Evolutionary conservation across 2,888 invertebrate species (phyloP).

Genomic region (Philereme transversata): DNA sequence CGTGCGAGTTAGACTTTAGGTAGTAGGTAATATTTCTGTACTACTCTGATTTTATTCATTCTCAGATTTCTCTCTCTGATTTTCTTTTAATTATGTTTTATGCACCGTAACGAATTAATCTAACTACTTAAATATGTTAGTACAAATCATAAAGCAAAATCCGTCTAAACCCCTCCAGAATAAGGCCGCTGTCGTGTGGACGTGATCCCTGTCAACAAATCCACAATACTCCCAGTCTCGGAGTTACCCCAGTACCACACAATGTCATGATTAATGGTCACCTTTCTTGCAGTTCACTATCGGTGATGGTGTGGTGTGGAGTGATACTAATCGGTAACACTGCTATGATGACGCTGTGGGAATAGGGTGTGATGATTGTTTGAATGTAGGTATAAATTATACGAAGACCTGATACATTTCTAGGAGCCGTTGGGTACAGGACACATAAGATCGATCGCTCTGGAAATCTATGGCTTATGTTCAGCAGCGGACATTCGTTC

Average conservation of each 20-base stretch:
- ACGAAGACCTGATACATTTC: no score
- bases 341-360: neutral
- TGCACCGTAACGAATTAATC: no score
- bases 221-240: constrained; percentile 76
- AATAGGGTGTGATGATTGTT: neutral
- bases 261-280: constrained; percentile 78
- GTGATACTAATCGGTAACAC: constrained; percentile 25
- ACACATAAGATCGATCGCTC: no score
- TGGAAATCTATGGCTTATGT: no score
- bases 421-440: no score
- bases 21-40: no score
- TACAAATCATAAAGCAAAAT: neutral
- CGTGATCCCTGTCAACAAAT: constrained; percentile 81
- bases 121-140: no score
- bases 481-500: no score
- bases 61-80: no score
- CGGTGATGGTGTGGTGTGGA: constrained; percentile 29
- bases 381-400: neutral
- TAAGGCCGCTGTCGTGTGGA: constrained; percentile 60
- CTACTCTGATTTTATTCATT: no score
- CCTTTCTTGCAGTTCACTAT: constrained; percentile 68
- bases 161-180: constrained; percentile 45
- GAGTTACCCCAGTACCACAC: constrained; percentile 67
- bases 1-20: no score
- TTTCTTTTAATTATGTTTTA: no score